phyloP scores from a whole-genome alignment of 2,797 vertebrate genomes.

The Coilia nasus region DNA sequence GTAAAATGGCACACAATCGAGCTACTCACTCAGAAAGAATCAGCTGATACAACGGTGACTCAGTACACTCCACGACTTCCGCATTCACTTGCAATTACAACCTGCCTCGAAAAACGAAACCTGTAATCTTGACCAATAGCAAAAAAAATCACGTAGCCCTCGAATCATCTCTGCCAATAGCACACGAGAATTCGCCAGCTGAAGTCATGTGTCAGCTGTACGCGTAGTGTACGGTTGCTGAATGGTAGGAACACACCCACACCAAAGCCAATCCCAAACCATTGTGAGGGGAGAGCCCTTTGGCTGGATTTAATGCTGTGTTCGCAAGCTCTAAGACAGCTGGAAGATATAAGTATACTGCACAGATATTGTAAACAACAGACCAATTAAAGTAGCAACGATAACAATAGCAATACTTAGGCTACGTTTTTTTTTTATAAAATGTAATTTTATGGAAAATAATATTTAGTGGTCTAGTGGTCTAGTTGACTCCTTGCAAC shows the following conservation, averaged over 20 bases:
- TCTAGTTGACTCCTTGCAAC: neutral
- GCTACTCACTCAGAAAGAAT: conserved; percentile 85
- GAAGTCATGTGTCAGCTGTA: conserved; percentile 37
- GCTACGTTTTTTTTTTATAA: neutral
- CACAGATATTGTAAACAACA: neutral
- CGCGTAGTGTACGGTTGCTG: neutral
- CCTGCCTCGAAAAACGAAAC: conserved; percentile 59
- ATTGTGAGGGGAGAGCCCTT: conserved; percentile 3
- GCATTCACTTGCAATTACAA: conserved; percentile 74
- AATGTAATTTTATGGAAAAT: neutral
- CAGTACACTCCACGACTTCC: conserved; percentile 81
- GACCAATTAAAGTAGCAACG: neutral
- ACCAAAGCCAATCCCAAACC: conserved; percentile 64
- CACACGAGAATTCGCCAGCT: neutral
- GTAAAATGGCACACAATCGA: conserved; percentile 66
- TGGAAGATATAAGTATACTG: neutral
- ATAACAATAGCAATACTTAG: too few relatives aligned
- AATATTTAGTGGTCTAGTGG: neutral
- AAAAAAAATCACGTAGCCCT: neutral
- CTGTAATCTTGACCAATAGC: conserved; percentile 53
- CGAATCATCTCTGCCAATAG: neutral
- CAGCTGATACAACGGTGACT: conserved; percentile 86
- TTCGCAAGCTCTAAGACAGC: neutral
- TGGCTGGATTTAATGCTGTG: conserved; percentile 7
- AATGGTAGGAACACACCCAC: conserved; percentile 73